Evolutionary conservation across 2,888 invertebrate genomes (phyloP), one percentile per base, ranked within the genome.

Genomic region (Parascotia fuliginaria): DNA sequence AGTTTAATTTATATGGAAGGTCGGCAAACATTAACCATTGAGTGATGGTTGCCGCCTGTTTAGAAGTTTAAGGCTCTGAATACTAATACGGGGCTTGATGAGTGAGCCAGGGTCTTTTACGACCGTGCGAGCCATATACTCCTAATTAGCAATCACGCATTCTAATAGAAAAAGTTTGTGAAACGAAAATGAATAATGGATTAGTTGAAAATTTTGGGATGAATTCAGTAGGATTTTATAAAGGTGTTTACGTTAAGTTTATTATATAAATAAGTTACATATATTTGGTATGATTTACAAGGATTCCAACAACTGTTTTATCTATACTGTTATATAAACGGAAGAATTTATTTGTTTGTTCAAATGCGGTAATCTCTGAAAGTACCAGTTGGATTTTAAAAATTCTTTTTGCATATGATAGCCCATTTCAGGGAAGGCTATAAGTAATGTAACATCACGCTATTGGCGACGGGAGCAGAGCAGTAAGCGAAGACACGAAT

Each of bases 1-100:
- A 60, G 39, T 54, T 60, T 45, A 54, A 60, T 56, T 53, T 56
- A 48, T 69, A 48, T 48, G 44, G 45, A 48, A 53, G 56, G 62
- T 47, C 40, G 40, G 60, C 12, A 44, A 60, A 46, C 69, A 68
- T 65, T 68, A 68, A 68, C 41, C 52, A 65, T 68, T 68, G 64
- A 65, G 65, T 53, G 69, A 65, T 68, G 69, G 56, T 31, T 37
- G 37, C 19, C 29, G 44, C 54, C 55, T 52, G 42, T 33, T 14
- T 14, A 27, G 12, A 55, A 70, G 37, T 65, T 65, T 49, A 15
- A 29, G 48, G 42, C 50, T 37, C 37, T 60, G 70, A 60, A 60
- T 69, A 60, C 47, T 65, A 61, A 69, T 53, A 65, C 28, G 31
- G 33, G 12, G 38, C 13, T 42, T 68, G 60, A 65, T 68, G 64